Percentiles rank a stretch among this genome's conserved stretches.
These are phyloP conservation scores for Crossocerus cetratus DNA, from an alignment of 2,888 invertebrate species.

Conservation along the genomic window DNA sequence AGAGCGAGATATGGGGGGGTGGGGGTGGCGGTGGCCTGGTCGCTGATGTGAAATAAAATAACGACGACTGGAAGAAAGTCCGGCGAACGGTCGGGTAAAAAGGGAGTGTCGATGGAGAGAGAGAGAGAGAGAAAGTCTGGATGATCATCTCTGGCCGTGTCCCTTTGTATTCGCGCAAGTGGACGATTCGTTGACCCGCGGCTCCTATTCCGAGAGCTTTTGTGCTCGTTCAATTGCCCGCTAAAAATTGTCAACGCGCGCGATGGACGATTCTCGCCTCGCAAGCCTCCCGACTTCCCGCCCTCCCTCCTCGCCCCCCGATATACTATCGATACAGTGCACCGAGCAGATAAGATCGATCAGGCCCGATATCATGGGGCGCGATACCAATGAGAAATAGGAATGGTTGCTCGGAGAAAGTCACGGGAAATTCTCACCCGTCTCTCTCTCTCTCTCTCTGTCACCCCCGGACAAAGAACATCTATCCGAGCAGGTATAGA, in stretches of 20 bases:
- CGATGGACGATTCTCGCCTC: constrained; percentile 6
- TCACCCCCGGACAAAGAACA: no score
- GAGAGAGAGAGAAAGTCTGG: background rate
- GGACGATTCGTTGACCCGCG: constrained; percentile 48
- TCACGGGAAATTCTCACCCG: no score
- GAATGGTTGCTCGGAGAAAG: no score
- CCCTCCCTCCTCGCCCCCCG: constrained; percentile 9
- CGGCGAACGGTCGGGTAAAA: background rate
- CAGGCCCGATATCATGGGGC: no score
- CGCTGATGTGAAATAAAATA: background rate
- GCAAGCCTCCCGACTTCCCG: background rate
- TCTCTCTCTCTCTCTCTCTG: no score
- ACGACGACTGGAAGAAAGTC: background rate
- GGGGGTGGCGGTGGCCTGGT: no score
- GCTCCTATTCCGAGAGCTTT: constrained; percentile 40
- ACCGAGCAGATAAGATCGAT: no score
- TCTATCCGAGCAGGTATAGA: background rate
- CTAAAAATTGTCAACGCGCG: constrained; percentile 42
- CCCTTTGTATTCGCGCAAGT: constrained; percentile 42
- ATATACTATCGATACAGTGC: constrained; percentile 3
- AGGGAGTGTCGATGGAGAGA: background rate
- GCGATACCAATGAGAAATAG: no score
- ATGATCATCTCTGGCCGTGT: constrained; percentile 10
- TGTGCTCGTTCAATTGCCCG: constrained; percentile 41
- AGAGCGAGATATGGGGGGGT: background rate